Percentiles rank a stretch among this genome's conserved stretches.
These are phyloP conservation scores for Pseudomyrmex cubaensis DNA, from an alignment of 1,140 invertebrate genomes.

Conservation along the genomic window DNA sequence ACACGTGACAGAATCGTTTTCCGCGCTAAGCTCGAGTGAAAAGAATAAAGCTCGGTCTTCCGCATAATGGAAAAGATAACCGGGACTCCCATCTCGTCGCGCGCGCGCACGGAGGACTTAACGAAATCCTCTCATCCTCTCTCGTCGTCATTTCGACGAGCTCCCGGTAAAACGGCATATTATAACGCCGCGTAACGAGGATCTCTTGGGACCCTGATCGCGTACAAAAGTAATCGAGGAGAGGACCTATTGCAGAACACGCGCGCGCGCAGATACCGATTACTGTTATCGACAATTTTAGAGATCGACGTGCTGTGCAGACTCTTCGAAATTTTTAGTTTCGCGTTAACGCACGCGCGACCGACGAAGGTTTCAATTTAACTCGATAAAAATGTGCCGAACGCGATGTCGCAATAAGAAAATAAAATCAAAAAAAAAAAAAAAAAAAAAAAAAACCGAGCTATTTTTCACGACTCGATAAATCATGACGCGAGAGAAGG, in stretches of 20 bases:
- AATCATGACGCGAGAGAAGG: conserved; percentile 62
- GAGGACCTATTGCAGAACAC: conserved; percentile 23
- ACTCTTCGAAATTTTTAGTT: neutral
- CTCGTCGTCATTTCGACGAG: conserved; percentile 55
- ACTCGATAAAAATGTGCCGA: conserved; percentile 17
- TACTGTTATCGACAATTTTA: neutral
- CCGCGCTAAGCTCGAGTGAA: conserved; percentile 68
- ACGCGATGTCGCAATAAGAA: conserved; percentile 23
- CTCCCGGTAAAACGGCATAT: conserved; percentile 66
- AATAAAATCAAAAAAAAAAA: neutral
- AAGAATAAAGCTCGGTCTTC: conserved; percentile 68
- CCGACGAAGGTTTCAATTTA: neutral
- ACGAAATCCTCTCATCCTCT: conserved; percentile 78
- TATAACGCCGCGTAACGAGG: conserved; percentile 59
- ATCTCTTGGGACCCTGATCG: conserved; percentile 54
- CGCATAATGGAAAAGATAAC: conserved; percentile 73
- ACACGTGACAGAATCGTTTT: conserved; percentile 56
- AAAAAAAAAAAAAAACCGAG: neutral
- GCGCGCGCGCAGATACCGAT: neutral
- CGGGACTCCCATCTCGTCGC: conserved; percentile 67
- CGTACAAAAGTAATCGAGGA: conserved; percentile 50
- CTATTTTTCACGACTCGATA: conserved; percentile 56
- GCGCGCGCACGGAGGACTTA: conserved; percentile 67
- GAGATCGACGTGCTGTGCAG: no score
- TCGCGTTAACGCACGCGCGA: neutral